Base-by-base conservation (phyloP, 2,888 invertebrate species). In the Lasioglossum pauxillum region DNA sequence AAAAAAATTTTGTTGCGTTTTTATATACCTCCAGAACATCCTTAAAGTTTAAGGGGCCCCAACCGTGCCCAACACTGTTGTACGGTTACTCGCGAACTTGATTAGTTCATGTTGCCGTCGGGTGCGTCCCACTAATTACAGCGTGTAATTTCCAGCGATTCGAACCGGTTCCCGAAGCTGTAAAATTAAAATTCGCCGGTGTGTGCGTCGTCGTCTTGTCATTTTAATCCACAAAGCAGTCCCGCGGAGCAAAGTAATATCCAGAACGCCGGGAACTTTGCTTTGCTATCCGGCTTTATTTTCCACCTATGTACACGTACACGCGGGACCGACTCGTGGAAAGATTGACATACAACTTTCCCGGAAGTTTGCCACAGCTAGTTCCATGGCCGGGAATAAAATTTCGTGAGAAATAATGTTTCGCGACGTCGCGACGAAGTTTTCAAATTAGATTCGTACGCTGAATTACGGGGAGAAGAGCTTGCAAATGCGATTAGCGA, bases 231-330 rank as follows among this genome's bases (percentile, higher is more conserved):
- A 31, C 35, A 67, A 69, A 44, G 44, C 53, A 44, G 38, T 5
- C 74, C 3, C 31, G 31, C 35, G 23, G 14, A 27, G 78, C 53
- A 78, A 82, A 74, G 74, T 74, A 78, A 74, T 82, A 82, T 69
- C 74, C 74, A 10, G 67, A 41, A 44, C 19, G 31, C 19, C 78
- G n/a, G 38, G n/a, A 53, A 74, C 35, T 53, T 53, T 19, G 69
- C 82, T 82, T 82, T 75, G 79, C 78, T 74, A 78, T 35, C n/a
- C 73, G n/a, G 74, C 79, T 82, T 57, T 82, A 78, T 82, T 78
- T 82, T 35, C 23, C 67, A 49, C 53, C 69, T 73, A 82, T 49
- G 73, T 23, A 14, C 73, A 44, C 41, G 41, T 64, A 41, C 73
- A 12, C 57, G 64, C n/a, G 46, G 46, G 31, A 69, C 46, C 35